A percentile compares a stretch with the other conserved stretches of the same genome.
These are phyloP conservation scores for Escarpia spicata DNA, from an alignment of 2,888 invertebrate genomes.

Conservation along the genomic window DNA sequence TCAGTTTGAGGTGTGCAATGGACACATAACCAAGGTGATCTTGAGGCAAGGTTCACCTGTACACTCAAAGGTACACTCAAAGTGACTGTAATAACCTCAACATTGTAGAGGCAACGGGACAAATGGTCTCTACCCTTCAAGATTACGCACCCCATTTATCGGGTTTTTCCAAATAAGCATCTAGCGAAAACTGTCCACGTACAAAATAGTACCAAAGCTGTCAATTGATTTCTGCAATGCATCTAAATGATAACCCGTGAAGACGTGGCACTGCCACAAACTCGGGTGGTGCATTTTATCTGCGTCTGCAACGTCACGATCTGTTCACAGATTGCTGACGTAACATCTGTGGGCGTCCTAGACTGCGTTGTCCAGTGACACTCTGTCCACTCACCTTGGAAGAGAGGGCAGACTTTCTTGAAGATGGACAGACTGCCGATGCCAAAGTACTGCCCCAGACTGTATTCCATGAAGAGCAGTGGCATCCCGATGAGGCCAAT, in stretches of 20 bases:
- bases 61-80: too few relatives aligned
- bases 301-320: background rate
- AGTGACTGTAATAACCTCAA: too few relatives aligned
- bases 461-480: constrained; percentile 46
- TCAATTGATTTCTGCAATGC: background rate
- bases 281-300: background rate
- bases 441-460: constrained; percentile 47
- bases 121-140: background rate
- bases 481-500: constrained; percentile 45
- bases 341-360: background rate
- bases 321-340: background rate
- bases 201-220: background rate
- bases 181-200: background rate
- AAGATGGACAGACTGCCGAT: constrained; percentile 45
- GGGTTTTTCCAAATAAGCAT: background rate
- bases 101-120: background rate
- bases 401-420: constrained; percentile 45
- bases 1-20: background rate
- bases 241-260: background rate
- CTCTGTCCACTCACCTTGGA: constrained; percentile 42
- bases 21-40: too few relatives aligned
- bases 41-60: too few relatives aligned
- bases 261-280: background rate
- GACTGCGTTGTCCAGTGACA: background rate
- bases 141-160: background rate